Evolutionary conservation across 2,113 vertebrate genomes (phyloP).

Genomic region (Hucho hucho): DNA sequence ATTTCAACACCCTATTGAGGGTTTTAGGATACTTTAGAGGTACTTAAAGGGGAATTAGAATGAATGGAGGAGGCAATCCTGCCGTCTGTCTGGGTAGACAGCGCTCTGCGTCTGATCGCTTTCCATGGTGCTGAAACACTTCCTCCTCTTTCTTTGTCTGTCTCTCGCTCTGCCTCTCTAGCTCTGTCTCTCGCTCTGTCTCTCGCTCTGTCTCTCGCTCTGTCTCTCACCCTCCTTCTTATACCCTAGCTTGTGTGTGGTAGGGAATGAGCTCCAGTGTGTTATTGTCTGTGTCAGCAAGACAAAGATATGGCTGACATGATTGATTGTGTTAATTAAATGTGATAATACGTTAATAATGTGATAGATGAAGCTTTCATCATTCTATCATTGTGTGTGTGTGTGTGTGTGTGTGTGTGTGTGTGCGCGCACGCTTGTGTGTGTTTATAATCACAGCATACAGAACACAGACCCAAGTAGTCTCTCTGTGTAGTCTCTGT

Average conservation of each 20-base stretch:
- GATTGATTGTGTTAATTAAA: neutral
- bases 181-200: neutral
- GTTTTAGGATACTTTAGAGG: neutral
- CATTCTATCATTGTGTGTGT: neutral
- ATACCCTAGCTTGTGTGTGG: neutral
- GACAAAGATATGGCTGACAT: neutral
- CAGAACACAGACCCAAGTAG: conserved; percentile 4
- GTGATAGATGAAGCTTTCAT: neutral
- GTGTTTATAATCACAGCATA: neutral
- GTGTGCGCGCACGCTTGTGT: neutral
- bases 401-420: conserved; percentile 5
- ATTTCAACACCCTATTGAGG: conserved; percentile 1
- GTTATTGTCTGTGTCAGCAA: neutral
- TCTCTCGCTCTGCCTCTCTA: conserved; percentile 38
- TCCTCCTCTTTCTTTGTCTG: neutral
- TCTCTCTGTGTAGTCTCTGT: neutral
- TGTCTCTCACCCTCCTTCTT: neutral
- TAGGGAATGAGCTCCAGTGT: neutral
- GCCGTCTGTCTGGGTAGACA: neutral
- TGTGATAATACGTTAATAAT: neutral
- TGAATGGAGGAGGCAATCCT: conserved; percentile 18
- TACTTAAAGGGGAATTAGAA: conserved; percentile 1
- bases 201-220: conserved; percentile 19
- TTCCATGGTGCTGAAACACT: neutral
- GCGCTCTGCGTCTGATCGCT: neutral